Conservation (phyloP, 2,797 vertebrate genomes). For the Smutsia gigantea region DNA sequence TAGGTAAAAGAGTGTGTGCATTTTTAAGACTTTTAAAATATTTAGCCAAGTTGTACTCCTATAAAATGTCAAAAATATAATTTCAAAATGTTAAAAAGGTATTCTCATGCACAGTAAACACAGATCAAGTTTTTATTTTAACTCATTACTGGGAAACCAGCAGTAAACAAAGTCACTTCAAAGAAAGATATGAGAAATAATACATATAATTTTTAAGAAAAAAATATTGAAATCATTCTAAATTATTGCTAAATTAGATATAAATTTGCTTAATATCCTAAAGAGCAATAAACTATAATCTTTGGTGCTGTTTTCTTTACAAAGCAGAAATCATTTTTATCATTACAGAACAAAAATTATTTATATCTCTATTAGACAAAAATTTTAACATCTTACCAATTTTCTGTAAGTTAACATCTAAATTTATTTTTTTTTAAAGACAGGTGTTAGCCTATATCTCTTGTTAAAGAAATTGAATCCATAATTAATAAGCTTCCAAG, state of each 20-base stretch:
- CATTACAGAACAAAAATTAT: not conserved
- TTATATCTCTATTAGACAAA: not conserved
- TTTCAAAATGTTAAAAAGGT: not conserved
- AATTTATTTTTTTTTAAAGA: not conserved
- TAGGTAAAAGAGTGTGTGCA: not conserved
- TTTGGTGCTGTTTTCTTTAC: not conserved
- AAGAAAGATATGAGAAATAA: not conserved
- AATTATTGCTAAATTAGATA: not conserved
- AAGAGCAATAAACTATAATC: not conserved
- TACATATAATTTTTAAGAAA: not conserved
- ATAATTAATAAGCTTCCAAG: not conserved
- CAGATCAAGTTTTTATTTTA: constrained; percentile 6
- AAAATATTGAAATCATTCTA: not conserved
- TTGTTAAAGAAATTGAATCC: not conserved
- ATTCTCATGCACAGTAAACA: not conserved
- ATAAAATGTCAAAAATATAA: not conserved
- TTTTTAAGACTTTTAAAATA: not conserved
- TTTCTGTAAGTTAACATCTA: not conserved
- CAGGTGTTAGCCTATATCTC: not conserved
- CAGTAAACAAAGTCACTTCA: not conserved
- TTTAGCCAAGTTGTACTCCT: not conserved
- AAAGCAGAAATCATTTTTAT: not conserved
- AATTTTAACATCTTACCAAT: not conserved
- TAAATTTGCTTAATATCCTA: not conserved
- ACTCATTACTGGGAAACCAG: not conserved